These are phyloP conservation scores for Tromatobia lineatoria DNA, from an alignment of 2,888 invertebrate species.

Conservation along the genomic window DNA sequence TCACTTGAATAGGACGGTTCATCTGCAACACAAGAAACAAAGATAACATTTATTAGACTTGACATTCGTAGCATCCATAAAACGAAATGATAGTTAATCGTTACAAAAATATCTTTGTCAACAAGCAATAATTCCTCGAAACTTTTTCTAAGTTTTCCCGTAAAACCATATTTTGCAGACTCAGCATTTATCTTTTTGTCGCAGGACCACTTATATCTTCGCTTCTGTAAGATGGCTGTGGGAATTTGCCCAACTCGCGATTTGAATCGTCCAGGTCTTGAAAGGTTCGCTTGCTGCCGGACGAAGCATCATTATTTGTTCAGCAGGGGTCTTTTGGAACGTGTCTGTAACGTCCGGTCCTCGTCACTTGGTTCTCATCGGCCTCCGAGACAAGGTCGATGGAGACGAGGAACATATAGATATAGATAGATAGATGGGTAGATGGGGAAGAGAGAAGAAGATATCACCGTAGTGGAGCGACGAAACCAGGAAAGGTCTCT, in stretches of 20 bases:
- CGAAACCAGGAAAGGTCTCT: conserved; percentile 74
- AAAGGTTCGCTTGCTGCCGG: conserved; percentile 32
- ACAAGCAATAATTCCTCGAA: conserved; percentile 17
- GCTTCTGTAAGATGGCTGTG: conserved; percentile 2
- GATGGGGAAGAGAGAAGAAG: conserved; percentile 37
- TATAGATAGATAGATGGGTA: conserved; percentile 47
- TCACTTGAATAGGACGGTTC: conserved; percentile 99
- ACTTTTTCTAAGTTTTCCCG: neutral
- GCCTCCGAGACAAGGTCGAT: conserved; percentile 16
- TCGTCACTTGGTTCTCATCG: conserved; percentile 74
- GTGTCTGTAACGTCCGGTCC: conserved; percentile 73
- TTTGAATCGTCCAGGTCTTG: conserved; percentile 24
- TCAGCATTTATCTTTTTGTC: conserved; percentile 28
- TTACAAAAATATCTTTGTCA: neutral
- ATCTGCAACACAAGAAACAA: conserved; percentile 92
- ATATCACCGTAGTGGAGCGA: conserved; percentile 51
- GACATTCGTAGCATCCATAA: neutral
- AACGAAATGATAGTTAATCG: conserved; percentile 18
- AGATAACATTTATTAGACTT: conserved; percentile 44
- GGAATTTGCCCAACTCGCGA: conserved; percentile 30
- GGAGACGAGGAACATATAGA: conserved; percentile 34
- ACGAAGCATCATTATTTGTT: conserved; percentile 75
- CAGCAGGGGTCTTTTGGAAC: conserved; percentile 48
- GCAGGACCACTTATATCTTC: conserved; percentile 25
- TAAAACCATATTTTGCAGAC: conserved; percentile 12